Conservation (phyloP, 1,140 invertebrate genomes). For the Myzus persicae region DNA sequence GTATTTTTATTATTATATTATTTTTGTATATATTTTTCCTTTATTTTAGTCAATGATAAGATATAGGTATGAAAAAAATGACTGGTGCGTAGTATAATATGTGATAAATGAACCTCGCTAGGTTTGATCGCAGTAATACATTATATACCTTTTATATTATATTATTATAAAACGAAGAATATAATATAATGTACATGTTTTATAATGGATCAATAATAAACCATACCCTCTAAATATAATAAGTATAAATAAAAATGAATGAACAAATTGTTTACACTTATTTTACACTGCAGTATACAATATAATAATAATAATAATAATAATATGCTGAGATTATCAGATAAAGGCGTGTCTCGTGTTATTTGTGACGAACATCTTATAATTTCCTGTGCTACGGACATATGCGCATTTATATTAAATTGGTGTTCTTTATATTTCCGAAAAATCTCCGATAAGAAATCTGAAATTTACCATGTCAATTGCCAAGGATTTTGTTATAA, state of each 20-base stretch:
- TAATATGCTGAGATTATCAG: not conserved
- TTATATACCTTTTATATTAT: conserved; percentile 14
- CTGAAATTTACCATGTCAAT: not conserved
- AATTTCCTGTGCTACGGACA: not conserved
- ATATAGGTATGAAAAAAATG: not conserved
- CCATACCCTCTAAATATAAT: not conserved
- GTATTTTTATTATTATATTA: not conserved
- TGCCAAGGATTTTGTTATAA: conserved; percentile 5
- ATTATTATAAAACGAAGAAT: not conserved
- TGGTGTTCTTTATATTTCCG: not conserved
- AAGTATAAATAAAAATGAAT: not conserved
- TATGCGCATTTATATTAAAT: conserved; percentile 15
- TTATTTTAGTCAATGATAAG: conserved; percentile 3
- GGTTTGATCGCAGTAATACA: conserved; percentile 5
- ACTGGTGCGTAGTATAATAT: not conserved
- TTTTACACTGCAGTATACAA: not conserved
- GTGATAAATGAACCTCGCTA: not conserved
- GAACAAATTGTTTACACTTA: conserved; percentile 32
- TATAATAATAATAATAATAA: not conserved
- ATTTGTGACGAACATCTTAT: conserved; percentile 18
- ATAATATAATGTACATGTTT: not conserved
- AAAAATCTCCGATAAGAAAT: conserved; percentile 18
- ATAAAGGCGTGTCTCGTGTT: not conserved
- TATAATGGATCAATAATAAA: conserved; percentile 34
- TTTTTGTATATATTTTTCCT: not conserved